phyloP scores from a whole-genome alignment of 2,797 vertebrate genomes.

The Pangasius mekongensis region DNA sequence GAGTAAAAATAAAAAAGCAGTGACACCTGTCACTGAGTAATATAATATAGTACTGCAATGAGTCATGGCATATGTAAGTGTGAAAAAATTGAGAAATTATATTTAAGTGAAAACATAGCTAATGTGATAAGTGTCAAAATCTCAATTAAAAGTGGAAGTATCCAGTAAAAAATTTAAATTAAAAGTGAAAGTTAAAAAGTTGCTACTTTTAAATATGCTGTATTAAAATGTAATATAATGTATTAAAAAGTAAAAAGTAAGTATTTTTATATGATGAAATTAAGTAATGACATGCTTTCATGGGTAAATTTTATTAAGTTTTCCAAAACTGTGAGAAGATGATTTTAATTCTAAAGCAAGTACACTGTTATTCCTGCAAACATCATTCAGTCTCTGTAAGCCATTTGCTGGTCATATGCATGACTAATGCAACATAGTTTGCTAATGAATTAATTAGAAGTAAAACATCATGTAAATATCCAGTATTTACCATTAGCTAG shows the following conservation, averaged over 20 bases:
- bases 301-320: background rate
- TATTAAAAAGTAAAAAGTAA: background rate
- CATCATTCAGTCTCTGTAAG: background rate
- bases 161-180: background rate
- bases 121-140: background rate
- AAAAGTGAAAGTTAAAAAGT: background rate
- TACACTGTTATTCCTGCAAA: background rate
- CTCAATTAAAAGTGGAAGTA: background rate
- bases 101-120: background rate
- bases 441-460: background rate
- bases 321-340: background rate
- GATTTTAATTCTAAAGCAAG: background rate
- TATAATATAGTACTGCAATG: background rate
- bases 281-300: background rate
- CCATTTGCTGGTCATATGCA: background rate
- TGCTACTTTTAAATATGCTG: background rate
- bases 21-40: slow-evolving; percentile 16
- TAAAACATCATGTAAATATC: too few species aligned
- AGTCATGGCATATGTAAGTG: background rate
- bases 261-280: background rate
- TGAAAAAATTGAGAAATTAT: background rate
- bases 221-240: background rate
- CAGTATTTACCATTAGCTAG: too few species aligned
- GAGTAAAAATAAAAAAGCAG: slow-evolving; percentile 24
- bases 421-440: background rate